Conservation (phyloP, 2,888 invertebrate species). For the Orthonychiurus folsomi region DNA sequence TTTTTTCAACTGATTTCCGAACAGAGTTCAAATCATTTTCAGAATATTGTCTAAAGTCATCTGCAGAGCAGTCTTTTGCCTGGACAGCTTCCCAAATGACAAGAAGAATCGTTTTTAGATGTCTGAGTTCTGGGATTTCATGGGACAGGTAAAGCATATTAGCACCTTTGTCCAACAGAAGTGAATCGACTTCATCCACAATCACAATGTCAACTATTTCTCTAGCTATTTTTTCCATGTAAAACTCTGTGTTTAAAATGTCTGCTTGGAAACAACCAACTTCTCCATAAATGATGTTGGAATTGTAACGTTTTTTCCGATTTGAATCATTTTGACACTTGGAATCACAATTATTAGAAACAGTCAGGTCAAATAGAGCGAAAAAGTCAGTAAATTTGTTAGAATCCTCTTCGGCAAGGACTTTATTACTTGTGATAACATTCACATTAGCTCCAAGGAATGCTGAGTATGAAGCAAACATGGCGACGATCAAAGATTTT, state of each 20-base stretch:
- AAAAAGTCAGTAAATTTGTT: constrained; percentile 36
- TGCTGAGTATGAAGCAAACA: constrained; percentile 41
- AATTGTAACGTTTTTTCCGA: constrained; percentile 38
- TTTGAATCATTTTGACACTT: constrained; percentile 38
- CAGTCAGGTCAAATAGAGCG: constrained; percentile 40
- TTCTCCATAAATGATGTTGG: constrained; percentile 43
- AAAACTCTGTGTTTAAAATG: constrained; percentile 42
- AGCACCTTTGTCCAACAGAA: constrained; percentile 45
- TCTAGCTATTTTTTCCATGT: constrained; percentile 41
- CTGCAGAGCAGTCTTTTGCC: neutral
- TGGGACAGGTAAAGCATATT: constrained; percentile 44
- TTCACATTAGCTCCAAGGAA: constrained; percentile 41
- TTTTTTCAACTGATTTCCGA: neutral
- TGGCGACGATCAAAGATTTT: constrained; percentile 43
- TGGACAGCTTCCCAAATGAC: constrained; percentile 40
- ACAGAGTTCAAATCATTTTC: neutral
- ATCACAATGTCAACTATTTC: constrained; percentile 42
- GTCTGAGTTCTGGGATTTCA: constrained; percentile 43
- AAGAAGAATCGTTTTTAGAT: constrained; percentile 43
- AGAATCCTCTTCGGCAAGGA: constrained; percentile 42
- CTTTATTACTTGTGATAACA: constrained; percentile 43
- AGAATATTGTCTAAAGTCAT: neutral
- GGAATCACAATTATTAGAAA: constrained; percentile 41
- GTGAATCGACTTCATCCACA: constrained; percentile 46
- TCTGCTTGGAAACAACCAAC: constrained; percentile 43